Evolutionary conservation across 2,797 vertebrate genomes (phyloP), one percentile per base, ranked within the genome.

Genomic region (Telmatherina bonti): DNA sequence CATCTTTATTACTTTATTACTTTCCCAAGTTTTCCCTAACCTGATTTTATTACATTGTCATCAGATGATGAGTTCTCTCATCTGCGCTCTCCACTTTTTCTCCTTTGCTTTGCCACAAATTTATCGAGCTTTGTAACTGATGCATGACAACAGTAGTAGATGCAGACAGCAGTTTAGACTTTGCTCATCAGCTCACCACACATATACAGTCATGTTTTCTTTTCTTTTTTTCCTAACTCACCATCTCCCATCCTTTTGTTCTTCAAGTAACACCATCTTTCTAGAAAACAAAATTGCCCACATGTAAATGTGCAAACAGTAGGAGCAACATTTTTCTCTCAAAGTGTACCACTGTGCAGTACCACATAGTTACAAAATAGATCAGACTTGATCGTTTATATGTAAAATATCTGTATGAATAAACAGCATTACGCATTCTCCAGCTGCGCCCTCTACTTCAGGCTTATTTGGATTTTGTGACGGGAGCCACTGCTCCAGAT

Each of bases 1-100:
- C 86, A 90, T 92, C 88, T 91, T 93, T 91, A 91, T 91, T 89
- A 89, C 87, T 92, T 91, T 89, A 93, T 91, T 91, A 91, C 91
- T 92, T 93, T 92, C 90, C 89, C 69, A 77, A 91, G 87, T 91
- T 92, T 88, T 90, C 89, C 84, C 90, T 91, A 92, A 93, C 87
- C 85, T 88, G 88, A 93, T 93, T 93, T 93, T 92, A 92, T 92
- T 89, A 91, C 88, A 82, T 84, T 92, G 90, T 90, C 89, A 88
- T 91, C 91, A 90, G 83, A 92, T 88, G 90, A 93, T 93, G 88
- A 91, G 88, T 88, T 88, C 82, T 88, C 83, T 91, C 81, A 85
- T 88, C 82, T 82, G 78, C 72, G 65, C 72, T 62, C 87, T 74
- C 74, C 73, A 59, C 78, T 85, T 84, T 85, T 85, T 86, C 79